Percentiles rank a stretch among this genome's conserved stretches.
phyloP scores from a whole-genome alignment of 1,140 invertebrate species.

The Tetragonula clypearis region DNA sequence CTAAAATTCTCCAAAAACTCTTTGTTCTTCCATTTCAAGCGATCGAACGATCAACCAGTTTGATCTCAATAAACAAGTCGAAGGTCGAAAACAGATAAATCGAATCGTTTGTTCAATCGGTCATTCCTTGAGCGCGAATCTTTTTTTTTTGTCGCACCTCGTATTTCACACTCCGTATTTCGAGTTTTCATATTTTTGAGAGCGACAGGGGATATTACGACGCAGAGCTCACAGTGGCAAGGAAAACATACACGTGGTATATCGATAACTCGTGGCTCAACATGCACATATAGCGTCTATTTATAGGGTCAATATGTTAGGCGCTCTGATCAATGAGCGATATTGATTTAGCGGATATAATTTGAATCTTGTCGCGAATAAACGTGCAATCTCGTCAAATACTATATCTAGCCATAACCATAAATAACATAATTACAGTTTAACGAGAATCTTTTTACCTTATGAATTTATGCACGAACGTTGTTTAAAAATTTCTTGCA shows the following conservation, averaged over 20 bases:
- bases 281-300: neutral
- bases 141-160: no score
- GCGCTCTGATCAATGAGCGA: neutral
- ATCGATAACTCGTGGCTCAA: constrained; percentile 2
- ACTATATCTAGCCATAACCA: neutral
- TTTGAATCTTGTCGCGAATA: neutral
- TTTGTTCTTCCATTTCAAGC: no score
- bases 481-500: no score
- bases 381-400: neutral
- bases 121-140: no score
- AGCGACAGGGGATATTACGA: neutral
- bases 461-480: no score
- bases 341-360: constrained; percentile 7
- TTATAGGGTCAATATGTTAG: neutral
- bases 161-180: neutral
- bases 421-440: neutral
- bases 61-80: no score
- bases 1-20: no score
- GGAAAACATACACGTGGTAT: neutral
- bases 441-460: no score
- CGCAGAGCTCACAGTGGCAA: neutral
- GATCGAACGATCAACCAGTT: no score
- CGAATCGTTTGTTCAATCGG: no score
- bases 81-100: no score
- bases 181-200: neutral